Evolutionary conservation across 2,113 vertebrate genomes (phyloP), one percentile per base, ranked within the genome.

Genomic region (Syrmaticus mikado): DNA sequence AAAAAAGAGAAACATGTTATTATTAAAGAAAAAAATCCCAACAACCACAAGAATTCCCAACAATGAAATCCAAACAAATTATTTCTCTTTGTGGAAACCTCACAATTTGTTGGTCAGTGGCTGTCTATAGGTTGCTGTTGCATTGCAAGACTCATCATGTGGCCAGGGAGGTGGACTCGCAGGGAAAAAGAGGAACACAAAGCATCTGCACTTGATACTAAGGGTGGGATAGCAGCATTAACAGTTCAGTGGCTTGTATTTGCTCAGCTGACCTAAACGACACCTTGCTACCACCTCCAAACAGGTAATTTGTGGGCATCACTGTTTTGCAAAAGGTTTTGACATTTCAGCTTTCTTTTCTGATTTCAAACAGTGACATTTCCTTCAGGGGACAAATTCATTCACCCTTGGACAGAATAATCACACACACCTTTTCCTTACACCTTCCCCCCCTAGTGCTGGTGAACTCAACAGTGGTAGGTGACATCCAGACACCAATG

Each of bases 301-400:
- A 61, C n/a, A 36, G 90, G 66, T 81, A 13, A 75, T 94, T 89
- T 72, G 24, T 3, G 5, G 68, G 13, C 79, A 67, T 43, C 1
- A 0, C 15, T 71, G 65, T 34, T 86, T 74, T 30, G 57, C 11
- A 28, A 87, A 89, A 95, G 91, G 74, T 89, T 94, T 89, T 92
- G 91, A 82, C 92, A 95, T 95, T 94, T 94, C 81, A 66, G 36
- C 62, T 90, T 87, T 65, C 53, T 18, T 72, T 73, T 82, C 52
- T 13, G 53, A 32, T 85, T 81, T 61, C 25, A 60, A 78, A 36
- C 1, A 0, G 43, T 79, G 90, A 81, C 77, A 92, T 90, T 95
- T 88, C 50, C 85, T 6, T 0, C 13, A 8, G 66, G 61, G 58
- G 43, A 81, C 24, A 11, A 84, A 75, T 68, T 43, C 66, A 71